Evolutionary conservation across 2,113 vertebrate genomes (phyloP), one percentile per base, ranked within the genome.

Genomic region (Erythrolamprus reginae): DNA sequence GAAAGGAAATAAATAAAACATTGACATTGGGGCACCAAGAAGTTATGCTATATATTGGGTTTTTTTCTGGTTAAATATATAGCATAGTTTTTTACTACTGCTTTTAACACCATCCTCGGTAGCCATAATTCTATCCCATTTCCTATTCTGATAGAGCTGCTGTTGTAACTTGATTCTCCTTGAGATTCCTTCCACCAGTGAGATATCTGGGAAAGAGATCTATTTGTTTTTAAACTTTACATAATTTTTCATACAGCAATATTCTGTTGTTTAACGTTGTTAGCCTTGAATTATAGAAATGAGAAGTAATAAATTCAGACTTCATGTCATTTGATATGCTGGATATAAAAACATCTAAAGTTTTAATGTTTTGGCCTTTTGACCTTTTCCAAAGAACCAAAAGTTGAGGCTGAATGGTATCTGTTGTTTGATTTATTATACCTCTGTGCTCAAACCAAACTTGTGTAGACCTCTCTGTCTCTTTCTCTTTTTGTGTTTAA

Each of bases 1-100:
- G 51, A 3, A 26, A 56, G 85, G 38, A 90, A 90, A 90, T 53
- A 90, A 90, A 90, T n/a, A 86, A 55, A 51, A 70, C n/a, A 13
- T 86, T 90, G 65, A 87, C 77, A 70, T 82, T 6, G 42, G 38
- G 48, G 3, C 26, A 56, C 6, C 26, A 47, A 21, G 85, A 56
- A 28, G n/a, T 87, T 82, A 87, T 48, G 26, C 48, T 21, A 48
- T 26, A 56, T 87, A 82, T 82, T n/a, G n/a, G n/a, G 24, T n/a
- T 87, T 86, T 90, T 45, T 33, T 52, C 38, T 82, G 65, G 85
- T 45, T 82, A 82, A 90, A 82, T 7, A 52, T 7, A 52, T 33
- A 82, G 55, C 38, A 38, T 45, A 90, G 19, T 88, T 33, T 38
- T 55, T 38, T 17, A n/a, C 3, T 52, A 86, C 9, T 55, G n/a